These are phyloP conservation scores for Drosophila borealis DNA, from an alignment of 2,888 invertebrate species.

Conservation along the genomic window DNA sequence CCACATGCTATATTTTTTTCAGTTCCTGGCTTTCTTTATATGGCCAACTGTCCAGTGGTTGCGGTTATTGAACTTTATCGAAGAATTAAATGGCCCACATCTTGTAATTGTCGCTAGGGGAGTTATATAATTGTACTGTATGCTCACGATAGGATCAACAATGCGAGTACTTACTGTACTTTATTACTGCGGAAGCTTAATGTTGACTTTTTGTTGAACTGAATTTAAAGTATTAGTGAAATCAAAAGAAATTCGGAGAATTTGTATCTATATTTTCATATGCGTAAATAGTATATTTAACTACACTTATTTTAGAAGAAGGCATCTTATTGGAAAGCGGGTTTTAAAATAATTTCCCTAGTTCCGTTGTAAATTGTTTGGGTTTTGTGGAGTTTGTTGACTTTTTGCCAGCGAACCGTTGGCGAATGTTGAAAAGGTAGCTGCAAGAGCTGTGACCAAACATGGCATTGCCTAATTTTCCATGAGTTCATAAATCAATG, in stretches of 20 bases:
- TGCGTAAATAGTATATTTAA: no score
- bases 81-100: slow-evolving; percentile 55
- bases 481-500: slow-evolving; percentile 83
- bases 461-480: slow-evolving; percentile 83
- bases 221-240: no score
- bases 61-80: slow-evolving; percentile 73
- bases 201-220: no score
- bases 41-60: slow-evolving; percentile 51
- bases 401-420: slow-evolving; percentile 17
- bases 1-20: slow-evolving; percentile 62
- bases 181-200: no score
- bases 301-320: no score
- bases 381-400: slow-evolving; percentile 41
- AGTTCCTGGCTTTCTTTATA: slow-evolving; percentile 49
- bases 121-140: slow-evolving; percentile 22
- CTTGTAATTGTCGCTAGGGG: slow-evolving; percentile 55
- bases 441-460: slow-evolving; percentile 68
- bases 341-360: neutral
- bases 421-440: slow-evolving; percentile 33
- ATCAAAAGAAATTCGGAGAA: no score
- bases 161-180: slow-evolving; percentile 8
- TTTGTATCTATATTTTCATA: no score
- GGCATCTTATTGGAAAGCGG: neutral
- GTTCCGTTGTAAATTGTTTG: neutral
- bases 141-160: slow-evolving; percentile 7